phyloP scores from a whole-genome alignment of 2,797 vertebrate species.

The Harpagifer antarcticus region DNA sequence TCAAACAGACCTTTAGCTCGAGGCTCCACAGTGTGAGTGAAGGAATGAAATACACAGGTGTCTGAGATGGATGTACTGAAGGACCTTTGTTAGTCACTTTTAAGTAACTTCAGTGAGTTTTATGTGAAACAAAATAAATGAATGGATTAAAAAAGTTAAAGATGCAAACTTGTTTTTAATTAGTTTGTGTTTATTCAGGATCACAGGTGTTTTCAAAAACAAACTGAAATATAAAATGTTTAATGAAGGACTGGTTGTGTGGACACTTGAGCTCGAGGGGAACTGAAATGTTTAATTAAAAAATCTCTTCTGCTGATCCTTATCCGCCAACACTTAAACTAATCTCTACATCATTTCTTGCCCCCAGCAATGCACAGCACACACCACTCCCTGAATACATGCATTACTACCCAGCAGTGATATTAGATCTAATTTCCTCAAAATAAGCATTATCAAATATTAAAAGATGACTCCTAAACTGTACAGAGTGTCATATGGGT shows the following conservation, averaged over 20 bases:
- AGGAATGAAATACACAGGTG: conserved; percentile 37
- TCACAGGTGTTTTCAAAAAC: neutral
- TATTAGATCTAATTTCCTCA: neutral
- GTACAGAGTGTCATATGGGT: neutral
- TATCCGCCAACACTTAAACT: conserved; percentile 25
- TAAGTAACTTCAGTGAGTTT: neutral
- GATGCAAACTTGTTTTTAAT: neutral
- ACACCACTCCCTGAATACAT: neutral
- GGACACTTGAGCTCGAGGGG: neutral
- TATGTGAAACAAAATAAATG: neutral
- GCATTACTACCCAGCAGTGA: neutral
- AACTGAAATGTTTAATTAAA: conserved; percentile 33
- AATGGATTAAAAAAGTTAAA: neutral
- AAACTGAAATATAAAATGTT: neutral
- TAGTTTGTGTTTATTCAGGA: neutral
- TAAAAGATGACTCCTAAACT: neutral
- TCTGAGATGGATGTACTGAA: neutral
- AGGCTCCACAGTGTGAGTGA: conserved; percentile 6
- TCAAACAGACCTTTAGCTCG: conserved; percentile 26
- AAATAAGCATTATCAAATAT: neutral
- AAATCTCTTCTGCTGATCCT: conserved; percentile 44
- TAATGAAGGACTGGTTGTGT: neutral
- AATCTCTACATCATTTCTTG: neutral
- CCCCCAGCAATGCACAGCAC: neutral
- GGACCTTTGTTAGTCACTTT: neutral